Base-by-base conservation (phyloP, 2,113 vertebrate genomes). In the Ondatra zibethicus region DNA sequence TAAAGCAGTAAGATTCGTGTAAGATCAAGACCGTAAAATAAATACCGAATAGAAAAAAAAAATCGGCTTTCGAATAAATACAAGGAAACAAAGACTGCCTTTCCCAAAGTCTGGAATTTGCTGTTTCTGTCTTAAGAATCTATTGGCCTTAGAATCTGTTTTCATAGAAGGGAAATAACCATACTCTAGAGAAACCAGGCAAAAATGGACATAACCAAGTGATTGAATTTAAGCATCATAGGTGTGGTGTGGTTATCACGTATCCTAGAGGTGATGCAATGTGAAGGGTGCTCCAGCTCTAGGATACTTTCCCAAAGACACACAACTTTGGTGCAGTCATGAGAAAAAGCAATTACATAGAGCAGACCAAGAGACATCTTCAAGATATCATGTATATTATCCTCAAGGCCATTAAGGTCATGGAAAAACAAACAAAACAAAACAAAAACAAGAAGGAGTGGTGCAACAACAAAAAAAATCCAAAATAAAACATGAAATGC, bases 311-410 rank as follows among this genome's bases (percentile, higher is more conserved):
- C 72, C 39, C 45, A 50, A n/a, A 70, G 90, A 87, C 9, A 1
- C 4, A n/a, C 50, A 82, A 50, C 33, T 21, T 36, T 63, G 94
- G 39, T 39, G 58, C 70, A 91, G 61, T 63, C 14, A 63, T 39
- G 12, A 88, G 16, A 70, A 93, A 58, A 76, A 94, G 68, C 39
- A 36, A 89, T 86, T 73, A 88, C 31, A 50, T 87, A 86, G 86
- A 92, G 31, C 55, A 75, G 29, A 85, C 7, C 33, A 13, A 33
- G 25, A 21, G 23, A 66, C 8, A 63, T 29, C 33, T 61, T 73
- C n/a, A 2, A 65, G 33, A 80, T 45, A 50, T 21, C 9, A 58
- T 25, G 2, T 10, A 27, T 63, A 12, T 63, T 33, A 29, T 91
- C 27, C 16, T 77, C n/a, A 92, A 36, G 6, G 66, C 21, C 47